A percentile compares a stretch with the other conserved stretches of the same genome.
Evolutionary conservation across 2,888 invertebrate species (phyloP).

Genomic region (Sinhomidia bicolor): DNA sequence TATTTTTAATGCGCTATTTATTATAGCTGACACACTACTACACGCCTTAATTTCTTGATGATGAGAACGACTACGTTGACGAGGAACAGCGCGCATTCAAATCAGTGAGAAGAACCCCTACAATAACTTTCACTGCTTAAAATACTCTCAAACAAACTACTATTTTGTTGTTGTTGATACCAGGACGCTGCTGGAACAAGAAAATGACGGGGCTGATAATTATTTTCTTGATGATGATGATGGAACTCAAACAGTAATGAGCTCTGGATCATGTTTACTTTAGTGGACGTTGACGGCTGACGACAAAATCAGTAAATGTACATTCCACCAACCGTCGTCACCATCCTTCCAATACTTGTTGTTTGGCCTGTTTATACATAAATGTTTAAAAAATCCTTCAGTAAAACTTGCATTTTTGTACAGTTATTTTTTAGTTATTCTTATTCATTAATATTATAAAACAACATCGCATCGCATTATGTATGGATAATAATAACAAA

Average conservation of each 20-base stretch:
- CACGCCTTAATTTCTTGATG: slow-evolving; percentile 21
- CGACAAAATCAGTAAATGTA: slow-evolving; percentile 38
- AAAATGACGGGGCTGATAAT: not conserved
- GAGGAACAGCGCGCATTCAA: not conserved
- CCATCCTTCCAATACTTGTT: slow-evolving; percentile 49
- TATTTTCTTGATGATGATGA: too few species aligned
- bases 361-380: slow-evolving; percentile 43
- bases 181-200: not conserved
- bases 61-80: not conserved
- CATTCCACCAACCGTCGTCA: slow-evolving; percentile 39
- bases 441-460: slow-evolving; percentile 8
- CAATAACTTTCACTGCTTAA: slow-evolving; percentile 40
- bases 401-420: slow-evolving; percentile 19
- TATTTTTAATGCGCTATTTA: slow-evolving; percentile 27
- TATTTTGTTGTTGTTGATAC: too few species aligned
- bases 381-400: slow-evolving; percentile 43
- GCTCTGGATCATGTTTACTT: slow-evolving; percentile 27
- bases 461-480: too few species aligned
- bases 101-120: slow-evolving; percentile 29
- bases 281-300: slow-evolving; percentile 15
- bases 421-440: too few species aligned
- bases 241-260: not conserved
- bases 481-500: too few species aligned
- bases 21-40: slow-evolving; percentile 12
- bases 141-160: not conserved